These are phyloP conservation scores for Seriola quinqueradiata DNA, from an alignment of 2,113 vertebrate genomes.

Conservation along the genomic window DNA sequence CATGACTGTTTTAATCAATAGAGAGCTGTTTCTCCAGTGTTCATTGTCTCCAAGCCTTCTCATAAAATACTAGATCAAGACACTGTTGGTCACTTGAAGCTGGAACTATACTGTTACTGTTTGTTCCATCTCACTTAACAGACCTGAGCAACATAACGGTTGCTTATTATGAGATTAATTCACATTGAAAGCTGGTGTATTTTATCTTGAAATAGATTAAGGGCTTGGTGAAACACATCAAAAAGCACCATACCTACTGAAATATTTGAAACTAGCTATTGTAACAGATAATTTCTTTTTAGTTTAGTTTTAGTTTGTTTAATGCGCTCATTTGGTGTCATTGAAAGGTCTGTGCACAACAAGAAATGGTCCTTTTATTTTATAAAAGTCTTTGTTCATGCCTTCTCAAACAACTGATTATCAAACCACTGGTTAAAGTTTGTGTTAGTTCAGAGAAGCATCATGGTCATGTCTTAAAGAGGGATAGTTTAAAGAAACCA, in stretches of 20 bases:
- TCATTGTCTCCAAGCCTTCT: neutral
- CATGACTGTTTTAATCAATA: conserved; percentile 41
- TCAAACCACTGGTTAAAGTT: neutral
- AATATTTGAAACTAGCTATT: neutral
- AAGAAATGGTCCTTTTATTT: neutral
- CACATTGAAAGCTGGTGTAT: neutral
- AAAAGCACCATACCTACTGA: neutral
- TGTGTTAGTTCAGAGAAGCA: neutral
- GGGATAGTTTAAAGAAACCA: neutral
- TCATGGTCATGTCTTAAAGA: neutral
- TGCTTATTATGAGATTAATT: neutral
- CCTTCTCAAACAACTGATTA: neutral
- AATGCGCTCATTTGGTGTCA: no score
- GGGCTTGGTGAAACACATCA: neutral
- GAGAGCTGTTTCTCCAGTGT: conserved; percentile 20
- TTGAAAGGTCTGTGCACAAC: no score
- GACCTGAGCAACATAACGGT: neutral
- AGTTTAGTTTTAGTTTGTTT: neutral
- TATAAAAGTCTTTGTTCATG: neutral
- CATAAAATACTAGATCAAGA: neutral
- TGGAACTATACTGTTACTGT: neutral
- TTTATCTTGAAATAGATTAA: neutral
- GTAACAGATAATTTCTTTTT: neutral
- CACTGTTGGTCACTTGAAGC: neutral
- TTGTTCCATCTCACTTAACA: neutral